A percentile compares a stretch with the other conserved stretches of the same genome.
phyloP scores from a whole-genome alignment of 2,113 vertebrate genomes.

The Phalacrocorax aristotelis region DNA sequence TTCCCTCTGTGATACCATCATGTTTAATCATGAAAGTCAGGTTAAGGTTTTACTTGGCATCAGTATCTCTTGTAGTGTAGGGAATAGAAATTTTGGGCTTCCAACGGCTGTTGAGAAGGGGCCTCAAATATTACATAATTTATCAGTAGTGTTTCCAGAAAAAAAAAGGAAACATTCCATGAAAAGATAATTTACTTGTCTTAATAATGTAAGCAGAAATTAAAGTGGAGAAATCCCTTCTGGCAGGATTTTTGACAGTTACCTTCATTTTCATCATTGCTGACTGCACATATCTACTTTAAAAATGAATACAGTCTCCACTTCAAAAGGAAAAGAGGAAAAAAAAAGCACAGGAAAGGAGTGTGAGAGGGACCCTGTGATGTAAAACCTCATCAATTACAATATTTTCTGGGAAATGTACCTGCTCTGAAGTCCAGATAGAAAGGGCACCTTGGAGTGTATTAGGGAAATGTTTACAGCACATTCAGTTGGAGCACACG shows the following conservation, averaged over 20 bases:
- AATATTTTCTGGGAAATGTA: conserved; percentile 44
- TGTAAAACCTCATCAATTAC: background rate
- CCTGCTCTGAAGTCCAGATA: conserved; percentile 12
- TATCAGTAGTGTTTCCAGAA: conserved; percentile 37
- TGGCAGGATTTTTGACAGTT: conserved; percentile 57
- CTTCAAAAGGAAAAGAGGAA: conserved; percentile 11
- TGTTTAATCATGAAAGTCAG: conserved; percentile 46
- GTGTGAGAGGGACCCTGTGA: background rate
- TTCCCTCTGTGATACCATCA: background rate
- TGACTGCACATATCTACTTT: conserved; percentile 24
- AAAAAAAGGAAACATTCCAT: conserved; percentile 64
- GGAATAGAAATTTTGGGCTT: conserved; percentile 35
- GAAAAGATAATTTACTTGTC: conserved; percentile 70
- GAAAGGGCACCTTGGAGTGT: conserved; percentile 19
- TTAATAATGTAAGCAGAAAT: conserved; percentile 64
- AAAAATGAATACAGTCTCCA: conserved; percentile 39
- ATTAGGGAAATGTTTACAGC: conserved; percentile 19
- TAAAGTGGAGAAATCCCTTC: conserved; percentile 62
- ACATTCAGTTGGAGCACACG: background rate
- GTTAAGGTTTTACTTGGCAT: conserved; percentile 53
- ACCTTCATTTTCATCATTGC: conserved; percentile 28
- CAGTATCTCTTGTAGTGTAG: background rate
- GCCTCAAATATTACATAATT: conserved; percentile 43
- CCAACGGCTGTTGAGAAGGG: background rate
- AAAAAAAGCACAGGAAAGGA: background rate